Base-by-base conservation (phyloP, 2,888 invertebrate species). In the Thyatira batis region DNA sequence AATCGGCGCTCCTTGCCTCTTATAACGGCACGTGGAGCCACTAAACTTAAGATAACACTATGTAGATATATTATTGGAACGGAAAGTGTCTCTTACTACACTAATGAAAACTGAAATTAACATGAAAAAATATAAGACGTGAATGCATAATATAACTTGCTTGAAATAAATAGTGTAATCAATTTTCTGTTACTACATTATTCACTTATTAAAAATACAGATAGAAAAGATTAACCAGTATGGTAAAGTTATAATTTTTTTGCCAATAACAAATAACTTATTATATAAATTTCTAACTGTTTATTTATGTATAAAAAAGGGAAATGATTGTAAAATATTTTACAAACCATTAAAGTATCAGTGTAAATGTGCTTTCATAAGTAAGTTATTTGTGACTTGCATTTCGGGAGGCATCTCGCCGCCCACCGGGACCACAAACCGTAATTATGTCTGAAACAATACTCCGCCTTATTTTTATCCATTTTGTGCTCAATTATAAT, bases 401-500 rank as follows among this genome's bases (percentile, higher is more conserved):
- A 76, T 65, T 73, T 67, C 50, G 54, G 61, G 52, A 54, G 53
- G 65, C 6, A 5, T 13, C 62, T 58, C 61, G 63, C 66, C 58
- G 61, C 82, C 87, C 85, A 64, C 58, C 66, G 90, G 89, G 88
- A 85, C 87, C 83, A 88, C 90, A 89, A 89, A 91, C 90, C 89
- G 78, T 90, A 92, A 92, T 92, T 92, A 91, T 80, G 80, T 79
- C 82, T 84, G 88, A 89, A 90, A 92, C 91, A 92, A 91, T 87
- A 79, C 86, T 71, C 77, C 71, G 66, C 77, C 82, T 87, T 80
- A 90, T 92, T 92, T 92, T 92, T 91, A 92, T 84, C 88, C 87
- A 84, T 88, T 90, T 87, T 87, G 82, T 85, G 89, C 90, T 92
- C 91, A 89, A 92, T 92, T 91, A 91, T 91, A 92, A 92, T 92